Percentiles rank a stretch among this genome's conserved stretches.
Conservation (phyloP, 2,888 invertebrate species). For the Xanthostigma xanthostigma region DNA sequence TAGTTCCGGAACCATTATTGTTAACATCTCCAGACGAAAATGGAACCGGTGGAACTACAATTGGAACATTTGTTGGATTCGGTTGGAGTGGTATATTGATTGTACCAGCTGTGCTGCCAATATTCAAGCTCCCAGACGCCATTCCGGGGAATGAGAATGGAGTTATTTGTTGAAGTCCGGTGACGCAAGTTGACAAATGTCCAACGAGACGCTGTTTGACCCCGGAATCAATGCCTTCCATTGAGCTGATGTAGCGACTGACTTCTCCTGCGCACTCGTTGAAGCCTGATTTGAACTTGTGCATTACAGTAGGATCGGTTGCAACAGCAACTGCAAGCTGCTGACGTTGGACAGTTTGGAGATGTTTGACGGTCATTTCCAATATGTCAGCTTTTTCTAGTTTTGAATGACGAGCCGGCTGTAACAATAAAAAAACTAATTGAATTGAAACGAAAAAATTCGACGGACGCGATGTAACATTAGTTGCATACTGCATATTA, state of each 20-base stretch:
- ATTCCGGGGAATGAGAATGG: constrained; percentile 23
- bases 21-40: constrained; percentile 31
- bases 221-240: constrained; percentile 46
- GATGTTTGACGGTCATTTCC: constrained; percentile 86
- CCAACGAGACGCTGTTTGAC: constrained; percentile 47
- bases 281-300: constrained; percentile 76
- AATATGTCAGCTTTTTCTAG: constrained; percentile 92
- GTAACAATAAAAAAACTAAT: constrained; percentile 31
- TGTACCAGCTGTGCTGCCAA: constrained; percentile 9
- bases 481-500: too few species aligned
- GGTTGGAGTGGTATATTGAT: constrained; percentile 2
- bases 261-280: constrained; percentile 80
- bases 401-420: constrained; percentile 88
- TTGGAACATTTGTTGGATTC: constrained; percentile 1
- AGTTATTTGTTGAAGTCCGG: constrained; percentile 31
- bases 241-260: constrained; percentile 47
- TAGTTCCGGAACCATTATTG: constrained; percentile 30
- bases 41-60: constrained; percentile 23
- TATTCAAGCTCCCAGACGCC: not conserved
- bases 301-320: constrained; percentile 68
- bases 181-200: constrained; percentile 49
- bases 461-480: too few species aligned
- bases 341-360: constrained; percentile 78
- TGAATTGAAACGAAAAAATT: too few species aligned
- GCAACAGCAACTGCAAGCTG: constrained; percentile 71